Base-by-base conservation (phyloP, 1,140 invertebrate genomes). In the Aphelinus certus region DNA sequence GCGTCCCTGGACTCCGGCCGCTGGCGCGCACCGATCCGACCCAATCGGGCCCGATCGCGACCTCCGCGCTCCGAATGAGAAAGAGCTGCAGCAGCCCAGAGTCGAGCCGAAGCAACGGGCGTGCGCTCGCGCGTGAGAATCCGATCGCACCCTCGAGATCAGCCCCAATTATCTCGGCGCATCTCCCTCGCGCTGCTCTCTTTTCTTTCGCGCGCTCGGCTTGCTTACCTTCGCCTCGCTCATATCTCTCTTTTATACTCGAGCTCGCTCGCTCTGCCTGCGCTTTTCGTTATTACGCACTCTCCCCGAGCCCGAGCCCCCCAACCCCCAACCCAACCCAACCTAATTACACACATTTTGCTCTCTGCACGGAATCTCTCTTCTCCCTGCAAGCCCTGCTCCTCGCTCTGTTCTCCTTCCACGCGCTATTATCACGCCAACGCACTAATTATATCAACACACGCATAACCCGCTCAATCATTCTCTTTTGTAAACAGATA, bases 91-190 rank as follows among this genome's bases (percentile, higher is more conserved):
- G 26, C 26, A 26, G 26, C 26, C 26, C 26, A 26, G 26, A 26
- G 26, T 26, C 26, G 53, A 48, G 5, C 3, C 5, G 49, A 4
- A 56, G 26, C 2, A 55, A 51, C 4, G 7, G 5, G 42, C 55
- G 9, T 42, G 9, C 56, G 48, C 56, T 48, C 73, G 73, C 66
- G 73, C 73, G 73, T 75, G 73, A 70, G 73, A 75, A 75, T 75
- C 48, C 73, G 67, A 75, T 75, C 73, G 73, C 73, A 75, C 67
- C 73, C 73, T 75, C 67, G 48, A 71, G 73, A 75, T 75, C 73
- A 75, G 73, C 67, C 61, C 73, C 73, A 75, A 75, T 75, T 75
- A 75, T 75, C 73, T 70, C 62, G 47, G 46, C 55, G 53, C 61
- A 58, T 70, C 61, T 69, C 73, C 48, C 43, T 46, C 47, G 46